Evolutionary conservation across 2,888 invertebrate genomes (phyloP).

Genomic region (Buathra laborator): DNA sequence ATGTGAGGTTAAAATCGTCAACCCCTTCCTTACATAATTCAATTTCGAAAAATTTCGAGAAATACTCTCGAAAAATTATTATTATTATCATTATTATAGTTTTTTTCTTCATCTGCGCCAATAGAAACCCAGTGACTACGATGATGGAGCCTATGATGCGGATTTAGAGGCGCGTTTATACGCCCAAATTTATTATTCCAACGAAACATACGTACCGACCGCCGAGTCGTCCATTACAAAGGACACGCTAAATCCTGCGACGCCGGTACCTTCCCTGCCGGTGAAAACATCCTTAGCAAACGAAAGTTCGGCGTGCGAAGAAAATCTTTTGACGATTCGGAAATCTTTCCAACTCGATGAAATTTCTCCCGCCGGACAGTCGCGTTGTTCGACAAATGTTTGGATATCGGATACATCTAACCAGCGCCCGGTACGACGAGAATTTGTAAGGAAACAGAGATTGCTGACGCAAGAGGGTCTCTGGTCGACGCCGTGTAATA

Average conservation of each 20-base stretch:
- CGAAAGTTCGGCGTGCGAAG: not conserved
- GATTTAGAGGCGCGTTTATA: slow-evolving; percentile 79
- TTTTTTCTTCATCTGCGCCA: not conserved
- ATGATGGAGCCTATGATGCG: slow-evolving; percentile 53
- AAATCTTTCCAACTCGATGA: not conserved
- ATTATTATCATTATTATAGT: too few relatives aligned
- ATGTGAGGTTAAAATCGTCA: slow-evolving; percentile 22
- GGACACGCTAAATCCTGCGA: not conserved
- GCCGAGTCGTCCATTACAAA: not conserved
- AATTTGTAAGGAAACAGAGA: not conserved
- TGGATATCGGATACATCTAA: not conserved
- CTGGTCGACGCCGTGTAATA: slow-evolving; percentile 11
- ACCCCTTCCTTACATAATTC: slow-evolving; percentile 50
- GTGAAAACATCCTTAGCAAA: not conserved
- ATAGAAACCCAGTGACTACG: slow-evolving; percentile 45
- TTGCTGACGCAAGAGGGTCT: slow-evolving; percentile 38
- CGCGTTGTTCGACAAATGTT: not conserved
- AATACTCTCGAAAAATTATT: not conserved
- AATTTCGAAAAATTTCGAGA: not conserved
- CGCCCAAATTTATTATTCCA: slow-evolving; percentile 78
- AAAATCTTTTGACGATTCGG: not conserved
- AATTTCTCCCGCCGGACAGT: not conserved
- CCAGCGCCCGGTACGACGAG: too few relatives aligned
- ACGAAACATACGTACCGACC: slow-evolving; percentile 68
- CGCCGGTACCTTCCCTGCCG: not conserved